phyloP scores from a whole-genome alignment of 2,113 vertebrate genomes.

The Macquaria ambigua region DNA sequence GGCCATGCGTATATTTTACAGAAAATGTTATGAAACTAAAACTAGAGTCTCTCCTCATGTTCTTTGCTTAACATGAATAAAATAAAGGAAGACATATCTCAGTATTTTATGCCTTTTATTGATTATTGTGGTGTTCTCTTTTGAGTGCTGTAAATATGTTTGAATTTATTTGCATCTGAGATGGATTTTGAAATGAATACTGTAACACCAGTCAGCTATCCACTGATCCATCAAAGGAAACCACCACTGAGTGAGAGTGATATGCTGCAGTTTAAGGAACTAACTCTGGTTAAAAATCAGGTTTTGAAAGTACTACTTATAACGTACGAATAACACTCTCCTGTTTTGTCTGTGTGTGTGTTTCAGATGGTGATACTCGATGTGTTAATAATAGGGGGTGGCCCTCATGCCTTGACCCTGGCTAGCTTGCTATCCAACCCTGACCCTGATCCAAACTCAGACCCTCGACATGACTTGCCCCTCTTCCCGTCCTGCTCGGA shows the following conservation, averaged over 20 bases:
- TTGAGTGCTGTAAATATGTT: background rate
- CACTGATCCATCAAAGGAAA: background rate
- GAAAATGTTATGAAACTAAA: background rate
- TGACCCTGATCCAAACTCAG: constrained; percentile 40
- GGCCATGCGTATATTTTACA: background rate
- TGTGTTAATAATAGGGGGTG: constrained; percentile 83
- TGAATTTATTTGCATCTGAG: background rate
- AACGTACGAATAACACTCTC: no score
- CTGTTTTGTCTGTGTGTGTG: constrained; percentile 9
- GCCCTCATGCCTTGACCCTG: constrained; percentile 85
- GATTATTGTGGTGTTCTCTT: background rate
- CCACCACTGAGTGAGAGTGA: background rate
- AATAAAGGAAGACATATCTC: background rate
- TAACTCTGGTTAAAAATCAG: background rate
- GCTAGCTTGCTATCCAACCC: constrained; percentile 76
- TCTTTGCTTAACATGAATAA: background rate
- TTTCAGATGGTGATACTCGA: constrained; percentile 78
- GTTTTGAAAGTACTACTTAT: background rate
- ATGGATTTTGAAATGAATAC: background rate
- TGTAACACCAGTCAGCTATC: background rate
- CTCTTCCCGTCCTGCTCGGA: constrained; percentile 1
- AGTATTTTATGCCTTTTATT: background rate
- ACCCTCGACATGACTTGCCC: background rate
- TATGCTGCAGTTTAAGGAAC: constrained; percentile 1
- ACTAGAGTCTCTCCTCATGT: background rate